Evolutionary conservation across 64 coral and sea anemone species (phyloP).

Genomic region (Anthopleura sola): DNA sequence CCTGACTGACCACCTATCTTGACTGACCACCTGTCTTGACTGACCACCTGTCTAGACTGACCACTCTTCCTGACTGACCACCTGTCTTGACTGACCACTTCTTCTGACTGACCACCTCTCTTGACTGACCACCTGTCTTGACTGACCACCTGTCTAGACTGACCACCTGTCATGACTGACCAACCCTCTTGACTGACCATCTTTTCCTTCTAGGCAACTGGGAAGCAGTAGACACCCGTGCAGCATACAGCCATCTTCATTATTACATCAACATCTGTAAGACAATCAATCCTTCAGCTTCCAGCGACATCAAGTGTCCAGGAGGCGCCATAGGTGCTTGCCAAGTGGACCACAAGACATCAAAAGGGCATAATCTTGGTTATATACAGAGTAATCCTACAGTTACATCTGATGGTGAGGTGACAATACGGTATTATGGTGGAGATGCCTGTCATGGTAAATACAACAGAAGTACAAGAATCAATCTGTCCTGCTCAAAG

Average conservation of each 20-base stretch:
- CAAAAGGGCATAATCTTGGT: constrained; percentile 55
- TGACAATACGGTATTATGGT: constrained; percentile 67
- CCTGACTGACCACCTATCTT: background rate
- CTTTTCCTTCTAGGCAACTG: constrained; percentile 60
- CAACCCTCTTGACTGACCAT: background rate
- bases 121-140: background rate
- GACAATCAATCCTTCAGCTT: constrained; percentile 22
- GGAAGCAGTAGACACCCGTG: constrained; percentile 79
- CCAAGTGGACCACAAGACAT: constrained; percentile 69
- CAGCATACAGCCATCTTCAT: constrained; percentile 67
- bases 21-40: background rate
- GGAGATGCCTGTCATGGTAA: constrained; percentile 71
- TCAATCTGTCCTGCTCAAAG: constrained; percentile 75
- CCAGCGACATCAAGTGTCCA: constrained; percentile 31
- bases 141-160: background rate
- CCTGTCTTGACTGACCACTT: background rate
- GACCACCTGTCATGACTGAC: background rate
- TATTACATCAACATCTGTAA: constrained; percentile 93
- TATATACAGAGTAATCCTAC: constrained; percentile 74
- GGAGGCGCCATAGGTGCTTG: constrained; percentile 67
- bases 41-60: background rate
- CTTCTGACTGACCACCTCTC: background rate
- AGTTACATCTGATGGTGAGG: constrained; percentile 19
- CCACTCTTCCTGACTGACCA: background rate
- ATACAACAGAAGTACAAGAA: constrained; percentile 72